Base-by-base conservation (phyloP, 2,113 vertebrate species). In the Neoarius graeffei region DNA sequence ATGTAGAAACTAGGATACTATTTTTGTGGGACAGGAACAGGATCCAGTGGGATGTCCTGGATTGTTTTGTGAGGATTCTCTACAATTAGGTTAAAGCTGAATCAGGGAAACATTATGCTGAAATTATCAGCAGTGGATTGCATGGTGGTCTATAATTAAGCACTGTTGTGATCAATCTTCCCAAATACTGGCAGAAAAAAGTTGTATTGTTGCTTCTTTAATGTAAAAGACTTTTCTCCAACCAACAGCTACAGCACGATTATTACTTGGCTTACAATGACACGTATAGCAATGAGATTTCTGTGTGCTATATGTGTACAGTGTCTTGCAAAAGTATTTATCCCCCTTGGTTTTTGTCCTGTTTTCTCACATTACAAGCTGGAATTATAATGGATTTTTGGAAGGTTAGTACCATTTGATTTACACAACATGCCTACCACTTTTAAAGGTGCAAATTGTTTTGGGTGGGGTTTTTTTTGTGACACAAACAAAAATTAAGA, bases 1-100 rank as follows among this genome's bases (percentile, higher is more conserved):
- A 52, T 52, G 48, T 5, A 48, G 71, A 77, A 77, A 77, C 10
- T 77, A 77, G 74, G 48, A 77, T 77, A 77, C 74, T 77, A 25
- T 77, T 52, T 77, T 77, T 52, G 23, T 77, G 74, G 48, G 48
- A 52, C 48, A 77, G 25, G 20, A 23, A 25, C 9, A 50, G 23
- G 20, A 77, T 50, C 48, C 23, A 77, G 20, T 77, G 48, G 48
- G 48, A 50, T 77, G 74, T 77, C 74, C 74, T 52, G 48, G 48
- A 77, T 25, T 52, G 74, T 77, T 77, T 77, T 52, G 20, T 77
- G 48, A 25, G 48, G 10, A 77, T 77, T 48, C 20, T 52, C 73
- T 25, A 50, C 19, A 77, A 25, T 52, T 77, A 7, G 50, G 19
- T 35, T 23, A 8, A 48, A 11, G 42, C 11, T 52, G 25, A 30